Base-by-base conservation (phyloP, 92 coral and sea anemone genomes). In the Phenganax stokvisi region DNA sequence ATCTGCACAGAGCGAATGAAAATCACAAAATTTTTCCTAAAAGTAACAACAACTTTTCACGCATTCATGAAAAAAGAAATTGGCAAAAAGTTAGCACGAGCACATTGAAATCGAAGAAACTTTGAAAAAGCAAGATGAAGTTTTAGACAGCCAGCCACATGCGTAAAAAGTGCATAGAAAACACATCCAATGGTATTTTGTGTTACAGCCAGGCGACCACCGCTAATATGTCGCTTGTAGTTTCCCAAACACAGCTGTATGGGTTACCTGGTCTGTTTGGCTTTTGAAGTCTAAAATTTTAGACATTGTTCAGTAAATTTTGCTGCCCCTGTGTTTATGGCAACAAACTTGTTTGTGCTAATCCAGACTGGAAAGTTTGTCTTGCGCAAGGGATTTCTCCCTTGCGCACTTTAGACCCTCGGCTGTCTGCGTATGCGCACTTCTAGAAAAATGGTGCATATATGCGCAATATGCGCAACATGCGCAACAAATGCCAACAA, bases 241-340 rank as follows among this genome's bases (percentile, higher is more conserved):
- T 59, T 3, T 59, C 65, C 12, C 65, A 59, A 59, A 59, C 65
- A 59, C 65, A 59, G 65, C 65, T 59, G 17, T 59, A 59, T 59
- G 17, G 65, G 65, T 59, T 59, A 27, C 65, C 65, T 10, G 65
- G 17, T 59, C 13, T 9, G 17, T 59, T 59, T 59, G 65, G 65
- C 65, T 59, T 59, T 15, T 59, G 17, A 59, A 59, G 17, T 10
- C 65, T 59, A 4, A 4, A 59, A 59, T 59, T 9, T 59, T 59
- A 27, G 65, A 12, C 6, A 9, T 59, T 59, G 17, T 59, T 59
- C 65, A 12, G 65, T 59, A 16, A 59, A 59, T 12, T 15, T 59
- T 59, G 17, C 65, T 9, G 5, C 17, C 65, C 65, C 17, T 27
- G 65, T 59, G 65, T 15, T 15, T 10, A 59, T 59, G 65, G 65